Evolutionary conservation across 2,888 invertebrate species (phyloP).

Genomic region (Tenthredo livida): DNA sequence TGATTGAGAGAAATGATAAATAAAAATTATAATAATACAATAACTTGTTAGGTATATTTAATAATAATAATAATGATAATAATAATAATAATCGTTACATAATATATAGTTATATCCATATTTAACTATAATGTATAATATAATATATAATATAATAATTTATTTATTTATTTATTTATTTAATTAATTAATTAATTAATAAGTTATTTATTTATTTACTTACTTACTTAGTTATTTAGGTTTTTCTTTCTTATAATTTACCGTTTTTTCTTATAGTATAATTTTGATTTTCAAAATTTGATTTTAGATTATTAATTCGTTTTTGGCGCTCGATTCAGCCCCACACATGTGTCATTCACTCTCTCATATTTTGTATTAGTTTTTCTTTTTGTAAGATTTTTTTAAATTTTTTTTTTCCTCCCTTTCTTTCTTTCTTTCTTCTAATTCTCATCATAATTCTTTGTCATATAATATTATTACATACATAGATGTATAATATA

Average conservation of each 20-base stretch:
- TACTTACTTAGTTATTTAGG: constrained; percentile 15
- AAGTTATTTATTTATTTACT: constrained; percentile 36
- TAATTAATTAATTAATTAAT: constrained; percentile 25
- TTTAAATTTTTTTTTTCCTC: background rate
- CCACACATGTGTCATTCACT: background rate
- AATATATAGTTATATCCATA: constrained; percentile 26
- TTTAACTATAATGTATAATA: constrained; percentile 9
- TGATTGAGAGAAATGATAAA: constrained; percentile 20
- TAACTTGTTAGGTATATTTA: constrained; percentile 22
- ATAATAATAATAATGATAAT: constrained; percentile 54
- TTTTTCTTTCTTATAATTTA: constrained; percentile 30
- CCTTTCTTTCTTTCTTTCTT: background rate
- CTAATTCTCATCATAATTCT: background rate
- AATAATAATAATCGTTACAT: constrained; percentile 41
- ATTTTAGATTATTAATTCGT: constrained; percentile 55
- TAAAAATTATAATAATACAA: background rate
- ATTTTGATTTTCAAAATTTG: constrained; percentile 75
- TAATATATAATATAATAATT: constrained; percentile 45
- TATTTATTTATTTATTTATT: constrained; percentile 25
- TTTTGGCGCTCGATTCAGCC: constrained; percentile 45
- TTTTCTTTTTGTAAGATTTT: background rate
- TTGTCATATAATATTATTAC: background rate
- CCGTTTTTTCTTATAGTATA: constrained; percentile 69
- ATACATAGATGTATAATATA: background rate
- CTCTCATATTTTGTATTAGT: background rate